These are phyloP conservation scores for Aphodius granarius DNA, from an alignment of 2,888 invertebrate species.

Conservation along the genomic window DNA sequence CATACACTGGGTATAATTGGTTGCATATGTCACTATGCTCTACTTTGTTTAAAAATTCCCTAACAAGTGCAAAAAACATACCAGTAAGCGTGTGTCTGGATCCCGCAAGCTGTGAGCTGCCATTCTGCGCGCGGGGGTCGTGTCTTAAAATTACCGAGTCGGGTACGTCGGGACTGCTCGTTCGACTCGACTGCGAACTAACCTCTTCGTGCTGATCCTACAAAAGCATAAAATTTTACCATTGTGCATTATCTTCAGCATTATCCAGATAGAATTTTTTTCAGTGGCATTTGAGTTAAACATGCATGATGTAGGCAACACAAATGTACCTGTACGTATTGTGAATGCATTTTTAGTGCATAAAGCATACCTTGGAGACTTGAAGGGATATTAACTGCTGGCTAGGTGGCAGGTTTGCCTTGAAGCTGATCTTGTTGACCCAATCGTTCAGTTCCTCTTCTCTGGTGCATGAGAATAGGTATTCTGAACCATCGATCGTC, in stretches of 20 bases:
- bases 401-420: conserved; percentile 87
- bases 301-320: too few species aligned
- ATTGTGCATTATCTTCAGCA: too few species aligned
- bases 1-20: too few species aligned
- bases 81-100: conserved; percentile 47
- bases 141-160: conserved; percentile 48
- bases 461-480: conserved; percentile 79
- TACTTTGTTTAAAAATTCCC: too few species aligned
- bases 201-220: conserved; percentile 52
- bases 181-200: conserved; percentile 59
- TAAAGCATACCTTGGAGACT: conserved; percentile 49
- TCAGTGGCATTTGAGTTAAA: not conserved
- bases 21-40: too few species aligned
- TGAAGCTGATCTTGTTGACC: conserved; percentile 91
- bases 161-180: conserved; percentile 58
- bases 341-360: not conserved
- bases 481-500: conserved; percentile 91
- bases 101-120: conserved; percentile 32
- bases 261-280: too few species aligned
- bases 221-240: conserved; percentile 4
- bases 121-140: conserved; percentile 47
- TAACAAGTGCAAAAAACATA: too few species aligned
- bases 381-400: conserved; percentile 86
- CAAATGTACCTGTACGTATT: not conserved
- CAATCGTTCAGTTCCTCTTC: conserved; percentile 82